Evolutionary conservation across 2,113 vertebrate species (phyloP).

Genomic region (Diadophis punctatus): DNA sequence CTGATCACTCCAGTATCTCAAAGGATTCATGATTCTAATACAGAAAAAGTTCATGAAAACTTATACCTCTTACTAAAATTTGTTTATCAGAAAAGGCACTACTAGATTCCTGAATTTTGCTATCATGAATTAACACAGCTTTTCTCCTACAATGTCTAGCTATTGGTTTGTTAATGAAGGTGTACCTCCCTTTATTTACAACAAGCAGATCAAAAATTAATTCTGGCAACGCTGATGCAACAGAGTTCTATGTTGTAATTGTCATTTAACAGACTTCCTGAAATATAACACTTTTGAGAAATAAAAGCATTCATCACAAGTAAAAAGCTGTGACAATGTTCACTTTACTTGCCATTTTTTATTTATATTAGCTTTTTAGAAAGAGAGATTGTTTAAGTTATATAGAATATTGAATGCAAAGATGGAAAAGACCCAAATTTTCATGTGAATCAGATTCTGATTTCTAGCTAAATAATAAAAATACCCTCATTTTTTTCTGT

Average conservation of each 20-base stretch:
- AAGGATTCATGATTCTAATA: not conserved
- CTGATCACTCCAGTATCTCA: not conserved
- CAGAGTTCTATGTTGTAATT: conserved; percentile 25
- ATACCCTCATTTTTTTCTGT: conserved; percentile 45
- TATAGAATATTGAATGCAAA: conserved; percentile 52
- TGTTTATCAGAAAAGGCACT: not conserved
- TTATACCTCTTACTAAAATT: not conserved
- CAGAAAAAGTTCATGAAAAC: not conserved
- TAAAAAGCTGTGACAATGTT: conserved; percentile 35
- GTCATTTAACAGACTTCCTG: conserved; percentile 35
- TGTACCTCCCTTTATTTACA: not conserved
- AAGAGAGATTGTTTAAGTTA: conserved; percentile 2
- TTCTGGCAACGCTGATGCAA: not conserved
- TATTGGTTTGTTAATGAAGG: not conserved
- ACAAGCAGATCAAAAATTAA: not conserved
- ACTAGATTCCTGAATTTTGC: not conserved
- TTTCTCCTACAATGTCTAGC: not conserved
- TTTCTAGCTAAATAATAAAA: conserved; percentile 40
- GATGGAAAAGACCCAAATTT: conserved; percentile 51
- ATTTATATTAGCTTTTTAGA: not conserved
- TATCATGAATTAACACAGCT: not conserved
- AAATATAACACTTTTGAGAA: conserved; percentile 44
- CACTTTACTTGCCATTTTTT: conserved; percentile 31
- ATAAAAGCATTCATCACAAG: conserved; percentile 53
- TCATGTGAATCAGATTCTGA: conserved; percentile 45